Conservation (phyloP, 2,888 invertebrate genomes). For the Heliconius hortense region DNA sequence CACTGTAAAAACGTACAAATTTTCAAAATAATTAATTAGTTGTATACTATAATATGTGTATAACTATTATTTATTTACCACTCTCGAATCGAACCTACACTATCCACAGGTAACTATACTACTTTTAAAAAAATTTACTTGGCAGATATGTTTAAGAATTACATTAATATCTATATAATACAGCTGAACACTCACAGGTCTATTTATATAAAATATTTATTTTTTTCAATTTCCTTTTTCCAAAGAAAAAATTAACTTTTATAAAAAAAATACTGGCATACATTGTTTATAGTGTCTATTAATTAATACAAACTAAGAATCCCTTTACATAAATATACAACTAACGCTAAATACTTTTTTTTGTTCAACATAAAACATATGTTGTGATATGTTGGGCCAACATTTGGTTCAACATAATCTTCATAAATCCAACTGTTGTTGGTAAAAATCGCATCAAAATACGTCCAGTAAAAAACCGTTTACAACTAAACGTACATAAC, state of each 20-base stretch:
- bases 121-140: conserved; percentile 57
- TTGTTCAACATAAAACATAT: conserved; percentile 11
- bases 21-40: conserved; percentile 7
- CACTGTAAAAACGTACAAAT: conserved; percentile 22
- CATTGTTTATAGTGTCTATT: conserved; percentile 27
- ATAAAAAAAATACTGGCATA: conserved; percentile 40
- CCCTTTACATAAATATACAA: conserved; percentile 39
- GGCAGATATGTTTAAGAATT: conserved; percentile 58
- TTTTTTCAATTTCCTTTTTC: background rate
- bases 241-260: conserved; percentile 1
- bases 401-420: background rate
- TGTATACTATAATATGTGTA: background rate
- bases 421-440: background rate
- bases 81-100: conserved; percentile 18
- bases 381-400: background rate
- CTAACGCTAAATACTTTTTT: conserved; percentile 20
- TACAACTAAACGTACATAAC: background rate
- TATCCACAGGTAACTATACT: conserved; percentile 60
- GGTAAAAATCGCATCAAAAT: conserved; percentile 21
- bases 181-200: conserved; percentile 45
- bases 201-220: conserved; percentile 28
- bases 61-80: background rate
- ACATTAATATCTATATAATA: conserved; percentile 38
- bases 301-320: conserved; percentile 18
- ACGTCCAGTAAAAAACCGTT: conserved; percentile 18